Base-by-base conservation (phyloP, 2,113 vertebrate genomes). In the Pica pica region DNA sequence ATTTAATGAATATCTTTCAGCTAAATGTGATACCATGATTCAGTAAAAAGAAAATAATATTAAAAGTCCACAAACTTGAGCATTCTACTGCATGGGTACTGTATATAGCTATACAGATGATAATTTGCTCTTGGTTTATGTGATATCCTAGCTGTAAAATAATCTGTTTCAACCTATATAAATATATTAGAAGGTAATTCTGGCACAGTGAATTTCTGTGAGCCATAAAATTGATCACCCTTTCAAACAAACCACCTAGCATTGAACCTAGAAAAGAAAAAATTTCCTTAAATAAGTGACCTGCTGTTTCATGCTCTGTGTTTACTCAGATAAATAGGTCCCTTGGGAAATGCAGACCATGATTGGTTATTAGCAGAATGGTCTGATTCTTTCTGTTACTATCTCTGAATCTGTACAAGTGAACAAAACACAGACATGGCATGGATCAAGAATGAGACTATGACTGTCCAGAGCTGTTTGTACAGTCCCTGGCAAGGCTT, bases 261-360 rank as follows among this genome's bases (percentile, higher is more conserved):
- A 57, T 80, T 97, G 49, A 87, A 78, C 71, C 63, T 94, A 82
- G 60, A 76, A 89, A 93, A 94, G 31, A 67, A 84, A 47, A 87
- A 59, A 22, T 90, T 97, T 88, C 37, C 49, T 91, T 83, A 59
- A 73, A 95, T 94, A 95, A 61, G 87, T 63, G 47, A 74, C 67
- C 39, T 79, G 37, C 31, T 55, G 50, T 83, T 87, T 71, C n/a
- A 63, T 3, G 12, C 15, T 63, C 83, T 91, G 13, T 18, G 23
- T 77, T 95, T 91, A 83, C 53, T 59, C 78, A 60, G 13, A 80
- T 73, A 88, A 96, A 91, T 41, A 83, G 46, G 41, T 77, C 92
- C 41, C 39, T 93, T 81, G 56, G 87, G 77, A 95, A 97, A 76
- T 13, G 9, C 23, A 86, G 67, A 84, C 24, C 28, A 42, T 57